phyloP scores from a whole-genome alignment of 2,113 vertebrate genomes.

The Puma concolor region DNA sequence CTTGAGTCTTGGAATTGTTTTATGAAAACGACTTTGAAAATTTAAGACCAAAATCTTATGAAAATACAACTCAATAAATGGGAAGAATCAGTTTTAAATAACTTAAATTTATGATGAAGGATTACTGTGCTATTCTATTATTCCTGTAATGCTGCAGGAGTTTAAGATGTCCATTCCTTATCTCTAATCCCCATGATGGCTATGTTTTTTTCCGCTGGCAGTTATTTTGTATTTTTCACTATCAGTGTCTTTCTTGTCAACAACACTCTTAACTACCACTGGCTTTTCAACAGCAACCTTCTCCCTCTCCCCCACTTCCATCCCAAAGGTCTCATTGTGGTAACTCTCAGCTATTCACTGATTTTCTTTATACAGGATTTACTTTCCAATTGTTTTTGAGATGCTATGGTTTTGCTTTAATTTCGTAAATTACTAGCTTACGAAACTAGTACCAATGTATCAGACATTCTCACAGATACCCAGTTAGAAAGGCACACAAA shows the following conservation, averaged over 20 bases:
- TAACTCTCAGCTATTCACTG: neutral
- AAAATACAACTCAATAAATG: constrained; percentile 24
- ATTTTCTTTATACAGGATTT: neutral
- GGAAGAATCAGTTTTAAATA: neutral
- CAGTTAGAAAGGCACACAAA: neutral
- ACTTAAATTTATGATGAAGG: neutral
- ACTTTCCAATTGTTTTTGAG: constrained; percentile 39
- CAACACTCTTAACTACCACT: neutral
- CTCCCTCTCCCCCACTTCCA: neutral
- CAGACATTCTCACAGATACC: neutral
- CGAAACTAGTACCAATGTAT: neutral
- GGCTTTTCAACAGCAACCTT: constrained; percentile 45
- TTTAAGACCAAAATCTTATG: neutral
- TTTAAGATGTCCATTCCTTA: neutral
- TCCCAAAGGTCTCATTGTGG: neutral
- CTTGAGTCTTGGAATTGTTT: neutral
- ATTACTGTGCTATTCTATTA: neutral
- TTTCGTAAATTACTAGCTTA: neutral
- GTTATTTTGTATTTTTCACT: constrained; percentile 1
- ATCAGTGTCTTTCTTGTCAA: constrained; percentile 2
- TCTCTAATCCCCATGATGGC: neutral
- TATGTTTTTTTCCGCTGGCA: neutral
- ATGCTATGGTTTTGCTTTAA: constrained; percentile 1
- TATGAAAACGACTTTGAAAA: neutral
- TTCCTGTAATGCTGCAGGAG: neutral